Base-by-base conservation (phyloP, 2,113 vertebrate species). In the Bos indicus region DNA sequence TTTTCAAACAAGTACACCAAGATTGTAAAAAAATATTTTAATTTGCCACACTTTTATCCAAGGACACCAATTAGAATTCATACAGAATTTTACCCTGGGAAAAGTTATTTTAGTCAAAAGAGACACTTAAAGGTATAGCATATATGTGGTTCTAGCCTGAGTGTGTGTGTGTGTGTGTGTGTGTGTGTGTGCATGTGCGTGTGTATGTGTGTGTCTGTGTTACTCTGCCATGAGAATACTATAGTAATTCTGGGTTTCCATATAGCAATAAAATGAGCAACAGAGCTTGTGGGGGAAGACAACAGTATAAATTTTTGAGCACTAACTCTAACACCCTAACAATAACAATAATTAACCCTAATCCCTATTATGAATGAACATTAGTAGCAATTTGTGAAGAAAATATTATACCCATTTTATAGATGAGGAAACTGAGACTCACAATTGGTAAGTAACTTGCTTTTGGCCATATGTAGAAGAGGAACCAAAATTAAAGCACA, bases 321-420 rank as follows among this genome's bases (percentile, higher is more conserved):
- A 94, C 46, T 56, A 90, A 74, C 46, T 86, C 30, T 88, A 77
- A 96, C 62, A 91, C 92, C 48, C 19, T 59, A 90, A 78, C n/a
- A 92, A 92, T 51, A 96, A 91, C 78, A 96, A 40, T 89, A 95
- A 93, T 86, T 91, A 96, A 86, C n/a, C 60, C 71, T 92, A 92
- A 17, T 84, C 23, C 33, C 46, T 82, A 33, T 90, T 84, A 80
- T 36, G 46, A 60, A 11, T 93, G 46, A 91, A 36, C 36, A 62
- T 57, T 51, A 82, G n/a, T 51, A 86, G 52, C 56, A 74, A 83
- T 71, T 51, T 36, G 28, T 56, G 30, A 95, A 56, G 84, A 89
- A 83, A 93, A 62, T 89, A 87, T 59, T 83, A 56, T 8, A 52
- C 84, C 23, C 4, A 6, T 80, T 87, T 86, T 51, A 74, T 60